Conservation (phyloP, 2,797 vertebrate genomes). For the Holocentrus rufus region DNA sequence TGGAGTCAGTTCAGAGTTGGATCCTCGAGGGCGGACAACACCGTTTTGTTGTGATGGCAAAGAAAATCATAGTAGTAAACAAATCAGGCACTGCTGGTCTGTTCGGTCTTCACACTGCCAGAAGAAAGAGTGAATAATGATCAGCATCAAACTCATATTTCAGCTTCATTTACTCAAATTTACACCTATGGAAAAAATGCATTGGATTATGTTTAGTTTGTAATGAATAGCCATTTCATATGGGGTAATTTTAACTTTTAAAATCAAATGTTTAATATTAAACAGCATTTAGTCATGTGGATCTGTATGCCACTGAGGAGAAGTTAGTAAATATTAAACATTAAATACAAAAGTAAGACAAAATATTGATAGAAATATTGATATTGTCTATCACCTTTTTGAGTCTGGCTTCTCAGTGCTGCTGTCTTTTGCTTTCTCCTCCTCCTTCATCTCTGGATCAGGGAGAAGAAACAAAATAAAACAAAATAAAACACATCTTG, state of each 20-base stretch:
- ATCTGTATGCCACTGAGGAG: too few species aligned
- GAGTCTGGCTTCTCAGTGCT: constrained; percentile 87
- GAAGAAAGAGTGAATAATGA: constrained; percentile 7
- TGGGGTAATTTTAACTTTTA: too few species aligned
- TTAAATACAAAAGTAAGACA: too few species aligned
- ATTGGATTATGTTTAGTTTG: too few species aligned
- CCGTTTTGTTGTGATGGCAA: constrained; percentile 1
- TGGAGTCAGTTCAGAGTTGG: constrained; percentile 21
- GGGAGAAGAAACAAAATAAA: constrained; percentile 7
- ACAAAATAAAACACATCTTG: background rate
- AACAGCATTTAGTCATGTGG: too few species aligned
- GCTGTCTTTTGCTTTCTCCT: constrained; percentile 89
- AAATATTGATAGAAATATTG: background rate
- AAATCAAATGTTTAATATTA: too few species aligned
- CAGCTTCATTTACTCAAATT: too few species aligned
- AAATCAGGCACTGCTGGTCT: constrained; percentile 85
- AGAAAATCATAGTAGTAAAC: background rate
- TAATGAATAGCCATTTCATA: too few species aligned
- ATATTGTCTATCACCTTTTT: constrained; percentile 82
- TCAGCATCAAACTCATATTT: too few species aligned
- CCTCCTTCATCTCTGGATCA: constrained; percentile 88
- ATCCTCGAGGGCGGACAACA: constrained; percentile 34
- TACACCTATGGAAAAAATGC: too few species aligned
- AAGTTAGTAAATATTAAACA: too few species aligned
- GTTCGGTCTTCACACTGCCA: constrained; percentile 89